These are phyloP conservation scores for Oreotrochilus melanogaster DNA, from an alignment of 2,113 vertebrate genomes.

Conservation along the genomic window DNA sequence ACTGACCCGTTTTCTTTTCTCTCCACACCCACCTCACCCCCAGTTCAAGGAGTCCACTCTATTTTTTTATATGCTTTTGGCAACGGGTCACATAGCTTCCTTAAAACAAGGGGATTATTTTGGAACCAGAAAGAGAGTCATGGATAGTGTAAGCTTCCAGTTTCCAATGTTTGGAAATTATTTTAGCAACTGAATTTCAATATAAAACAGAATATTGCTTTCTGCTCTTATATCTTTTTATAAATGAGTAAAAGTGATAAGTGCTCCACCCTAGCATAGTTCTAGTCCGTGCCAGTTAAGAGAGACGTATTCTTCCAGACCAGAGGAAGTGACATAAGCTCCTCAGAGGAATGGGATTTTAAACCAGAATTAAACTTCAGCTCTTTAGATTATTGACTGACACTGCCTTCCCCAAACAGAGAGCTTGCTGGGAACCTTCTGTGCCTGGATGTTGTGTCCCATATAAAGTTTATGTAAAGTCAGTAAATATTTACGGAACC, in stretches of 20 bases:
- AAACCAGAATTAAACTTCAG: not conserved
- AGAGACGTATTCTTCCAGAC: not conserved
- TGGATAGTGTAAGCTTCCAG: rapidly evolving
- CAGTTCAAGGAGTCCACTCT: not conserved
- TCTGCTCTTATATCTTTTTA: not conserved
- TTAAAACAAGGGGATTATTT: not conserved
- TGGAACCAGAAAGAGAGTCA: not conserved
- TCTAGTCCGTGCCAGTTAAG: not conserved
- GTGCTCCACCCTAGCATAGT: not conserved
- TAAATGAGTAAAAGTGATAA: not conserved
- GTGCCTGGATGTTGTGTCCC: not conserved
- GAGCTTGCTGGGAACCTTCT: not conserved
- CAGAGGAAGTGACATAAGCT: not conserved
- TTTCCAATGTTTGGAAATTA: not conserved
- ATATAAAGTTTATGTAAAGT: not conserved
- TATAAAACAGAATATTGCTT: not conserved
- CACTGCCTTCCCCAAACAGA: not conserved
- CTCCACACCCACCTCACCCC: not conserved
- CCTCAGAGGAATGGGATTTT: not conserved
- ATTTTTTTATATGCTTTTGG: not conserved
- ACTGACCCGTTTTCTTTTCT: not conserved
- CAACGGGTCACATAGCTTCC: not conserved
- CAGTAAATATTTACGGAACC: not conserved
- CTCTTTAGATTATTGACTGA: not conserved
- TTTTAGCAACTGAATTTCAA: not conserved